Conservation (phyloP, 2,888 invertebrate species). For the Chalcosyrphus nemorum region DNA sequence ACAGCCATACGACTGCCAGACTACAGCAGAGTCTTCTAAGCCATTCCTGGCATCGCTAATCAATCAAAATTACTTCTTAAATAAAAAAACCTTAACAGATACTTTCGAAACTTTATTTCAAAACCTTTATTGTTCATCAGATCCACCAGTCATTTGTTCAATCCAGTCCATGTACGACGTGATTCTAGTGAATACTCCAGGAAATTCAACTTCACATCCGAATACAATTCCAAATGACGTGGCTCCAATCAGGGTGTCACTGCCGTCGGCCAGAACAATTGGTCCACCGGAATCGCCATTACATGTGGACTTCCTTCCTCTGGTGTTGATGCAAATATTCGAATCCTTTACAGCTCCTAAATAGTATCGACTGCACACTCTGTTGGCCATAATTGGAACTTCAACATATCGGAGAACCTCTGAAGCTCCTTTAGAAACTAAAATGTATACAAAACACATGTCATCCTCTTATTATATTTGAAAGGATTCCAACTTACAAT, state of each 20-base stretch:
- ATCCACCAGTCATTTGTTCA: slow-evolving; percentile 38
- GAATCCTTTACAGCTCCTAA: slow-evolving; percentile 63
- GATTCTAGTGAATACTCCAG: slow-evolving; percentile 66
- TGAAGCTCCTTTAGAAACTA: slow-evolving; percentile 63
- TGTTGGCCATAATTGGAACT: slow-evolving; percentile 75
- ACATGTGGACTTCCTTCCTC: slow-evolving; percentile 60
- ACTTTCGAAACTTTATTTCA: no score
- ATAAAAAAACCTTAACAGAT: no score
- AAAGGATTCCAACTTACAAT: slow-evolving; percentile 16
- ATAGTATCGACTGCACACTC: slow-evolving; percentile 74
- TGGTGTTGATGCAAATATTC: slow-evolving; percentile 70
- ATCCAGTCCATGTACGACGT: slow-evolving; percentile 70
- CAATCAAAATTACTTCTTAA: no score
- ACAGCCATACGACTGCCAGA: no score
- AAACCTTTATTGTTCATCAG: neutral
- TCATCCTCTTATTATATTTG: no score
- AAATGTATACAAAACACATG: no score
- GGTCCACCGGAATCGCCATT: slow-evolving; percentile 72
- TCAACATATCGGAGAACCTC: slow-evolving; percentile 62
- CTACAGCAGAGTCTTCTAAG: no score
- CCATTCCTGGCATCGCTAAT: no score
- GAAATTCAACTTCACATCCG: slow-evolving; percentile 67
- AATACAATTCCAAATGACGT: slow-evolving; percentile 61
- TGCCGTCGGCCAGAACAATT: slow-evolving; percentile 54
- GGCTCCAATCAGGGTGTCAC: slow-evolving; percentile 54